These are phyloP conservation scores for Chloropsis cyanopogon DNA, from an alignment of 2,113 vertebrate species.

Conservation along the genomic window DNA sequence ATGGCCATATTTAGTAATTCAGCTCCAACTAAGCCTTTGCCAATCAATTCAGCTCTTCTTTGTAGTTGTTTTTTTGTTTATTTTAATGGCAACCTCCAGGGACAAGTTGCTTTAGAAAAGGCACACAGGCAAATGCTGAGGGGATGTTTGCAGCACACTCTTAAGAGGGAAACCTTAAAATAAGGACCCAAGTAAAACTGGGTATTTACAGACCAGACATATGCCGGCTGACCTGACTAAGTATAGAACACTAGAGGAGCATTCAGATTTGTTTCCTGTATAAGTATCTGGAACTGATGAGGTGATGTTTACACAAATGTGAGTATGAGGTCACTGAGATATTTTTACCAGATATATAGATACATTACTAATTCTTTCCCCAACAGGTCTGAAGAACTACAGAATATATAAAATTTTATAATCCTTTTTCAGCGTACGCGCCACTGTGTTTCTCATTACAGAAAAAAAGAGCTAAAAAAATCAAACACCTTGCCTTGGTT, in stretches of 20 bases:
- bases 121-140: not conserved
- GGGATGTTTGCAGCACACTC: slow-evolving; percentile 10
- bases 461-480: not conserved
- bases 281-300: slow-evolving; percentile 78
- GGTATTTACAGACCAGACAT: slow-evolving; percentile 80
- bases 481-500: not conserved
- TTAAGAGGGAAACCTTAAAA: slow-evolving; percentile 73
- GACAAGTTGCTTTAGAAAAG: not conserved
- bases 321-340: slow-evolving; percentile 79
- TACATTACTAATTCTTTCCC: slow-evolving; percentile 75
- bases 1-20: slow-evolving; percentile 62
- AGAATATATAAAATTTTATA: slow-evolving; percentile 35
- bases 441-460: not conserved
- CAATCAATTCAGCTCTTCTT: slow-evolving; percentile 12
- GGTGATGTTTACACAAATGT: slow-evolving; percentile 80
- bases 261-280: slow-evolving; percentile 80
- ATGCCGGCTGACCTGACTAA: slow-evolving; percentile 76
- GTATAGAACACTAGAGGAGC: slow-evolving; percentile 78
- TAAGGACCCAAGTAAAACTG: slow-evolving; percentile 72
- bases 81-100: slow-evolving; percentile 23
- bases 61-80: slow-evolving; percentile 23
- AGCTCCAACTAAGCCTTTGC: slow-evolving; percentile 1
- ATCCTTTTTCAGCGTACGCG: not conserved
- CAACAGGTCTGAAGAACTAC: slow-evolving; percentile 69
- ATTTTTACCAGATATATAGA: slow-evolving; percentile 81